Base-by-base conservation (phyloP, 2,113 vertebrate species). In the Toxostoma redivivum region DNA sequence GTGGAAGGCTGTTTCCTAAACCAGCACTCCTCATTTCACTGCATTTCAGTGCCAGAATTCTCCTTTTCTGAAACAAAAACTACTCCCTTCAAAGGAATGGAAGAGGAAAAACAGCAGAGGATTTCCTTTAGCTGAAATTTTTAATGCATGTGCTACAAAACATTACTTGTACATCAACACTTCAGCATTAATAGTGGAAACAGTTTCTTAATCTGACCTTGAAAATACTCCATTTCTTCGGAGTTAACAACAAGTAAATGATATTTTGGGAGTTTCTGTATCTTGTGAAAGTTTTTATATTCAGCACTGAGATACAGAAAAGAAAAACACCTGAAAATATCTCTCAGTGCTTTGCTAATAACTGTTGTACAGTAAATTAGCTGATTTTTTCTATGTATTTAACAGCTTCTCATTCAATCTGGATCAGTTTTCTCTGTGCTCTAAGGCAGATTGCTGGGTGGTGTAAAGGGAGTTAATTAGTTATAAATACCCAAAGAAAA, bases 401-500 rank as follows among this genome's bases (percentile, higher is more conserved):
- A 95, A 76, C 84, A 96, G 70, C 85, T 97, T 96, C 69, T 71
- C 89, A 94, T 76, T 94, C 88, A 94, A 83, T 88, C 79, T 94
- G 93, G 91, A 96, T 96, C 62, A 69, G 66, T 90, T 95, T 97
- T 89, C 64, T 90, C 72, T 95, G 81, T 90, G 95, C 87, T 92
- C 91, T 90, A 98, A 95, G 64, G 96, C 86, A 97, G 85, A 94
- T 97, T 97, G 88, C 94, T 96, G 97, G 92, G 93, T 96, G 92
- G 84, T 81, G 47, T 93, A 69, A 97, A 97, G 71, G 94, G 80
- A 97, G 90, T 92, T 98, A 98, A 98, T 98, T 97, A 97, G 95
- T 96, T 97, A 96, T 95, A 97, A 98, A 98, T 97, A 96, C 96
- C 97, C 97, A 97, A 97, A 98, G 96, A 97, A 97, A 97, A 97